Conservation (phyloP, 2,113 vertebrate genomes). For the Syngnathus scovelli region DNA sequence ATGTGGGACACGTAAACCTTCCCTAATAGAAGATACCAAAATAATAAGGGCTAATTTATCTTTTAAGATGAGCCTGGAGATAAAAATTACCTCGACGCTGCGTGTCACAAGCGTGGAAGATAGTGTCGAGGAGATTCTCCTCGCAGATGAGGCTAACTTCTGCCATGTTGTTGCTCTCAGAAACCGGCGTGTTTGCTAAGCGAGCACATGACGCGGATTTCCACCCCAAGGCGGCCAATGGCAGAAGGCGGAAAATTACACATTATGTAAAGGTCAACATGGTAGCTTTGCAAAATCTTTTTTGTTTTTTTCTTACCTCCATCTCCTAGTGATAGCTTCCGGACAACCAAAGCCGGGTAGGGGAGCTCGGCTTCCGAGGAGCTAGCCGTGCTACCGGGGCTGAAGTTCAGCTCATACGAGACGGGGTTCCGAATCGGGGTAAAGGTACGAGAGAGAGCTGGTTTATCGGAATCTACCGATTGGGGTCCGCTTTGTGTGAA, state of each 20-base stretch:
- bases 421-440: constrained; percentile 37
- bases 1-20: constrained; percentile 84
- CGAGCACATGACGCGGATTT: constrained; percentile 39
- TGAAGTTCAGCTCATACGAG: constrained; percentile 66
- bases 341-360: constrained; percentile 66
- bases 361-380: constrained; percentile 44
- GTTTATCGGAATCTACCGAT: constrained; percentile 11
- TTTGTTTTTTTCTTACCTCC: constrained; percentile 50
- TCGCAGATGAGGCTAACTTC: constrained; percentile 76
- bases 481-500: constrained; percentile 27
- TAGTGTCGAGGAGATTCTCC: constrained; percentile 80
- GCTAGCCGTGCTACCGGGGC: constrained; percentile 41
- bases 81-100: constrained; percentile 77
- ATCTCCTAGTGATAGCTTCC: constrained; percentile 66
- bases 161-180: constrained; percentile 39
- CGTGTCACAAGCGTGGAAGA: constrained; percentile 80
- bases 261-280: not conserved
- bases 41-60: no score
- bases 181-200: constrained; percentile 34
- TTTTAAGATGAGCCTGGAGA: not conserved
- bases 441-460: constrained; percentile 28
- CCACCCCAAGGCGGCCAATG: constrained; percentile 20
- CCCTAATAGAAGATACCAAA: constrained; percentile 55
- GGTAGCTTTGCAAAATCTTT: not conserved
- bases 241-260: not conserved